Percentiles rank a stretch among this genome's conserved stretches.
Evolutionary conservation across 1,140 invertebrate genomes (phyloP).

Genomic region (Drosophila pseudoobscura): DNA sequence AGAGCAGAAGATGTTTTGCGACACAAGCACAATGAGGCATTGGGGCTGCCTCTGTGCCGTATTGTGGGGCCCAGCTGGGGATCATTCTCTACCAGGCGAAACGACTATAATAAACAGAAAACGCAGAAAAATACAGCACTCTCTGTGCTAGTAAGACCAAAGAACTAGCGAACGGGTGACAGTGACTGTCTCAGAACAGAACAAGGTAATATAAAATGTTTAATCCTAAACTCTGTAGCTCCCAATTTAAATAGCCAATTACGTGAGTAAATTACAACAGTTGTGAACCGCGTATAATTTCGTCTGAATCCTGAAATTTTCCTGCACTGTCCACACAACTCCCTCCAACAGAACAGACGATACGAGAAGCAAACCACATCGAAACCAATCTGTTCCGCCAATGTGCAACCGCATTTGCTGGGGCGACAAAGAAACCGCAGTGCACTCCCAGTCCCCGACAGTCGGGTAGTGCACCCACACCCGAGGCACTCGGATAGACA

Average conservation of each 20-base stretch:
- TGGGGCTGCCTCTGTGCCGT: background rate
- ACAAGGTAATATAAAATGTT: too few species aligned
- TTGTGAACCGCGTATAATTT: constrained; percentile 2
- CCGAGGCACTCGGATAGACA: constrained; percentile 18
- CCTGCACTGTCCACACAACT: background rate
- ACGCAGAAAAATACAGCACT: too few species aligned
- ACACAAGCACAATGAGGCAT: constrained; percentile 18
- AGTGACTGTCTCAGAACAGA: too few species aligned
- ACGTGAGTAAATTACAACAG: background rate
- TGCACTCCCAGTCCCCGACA: constrained; percentile 10
- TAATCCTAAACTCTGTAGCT: too few species aligned
- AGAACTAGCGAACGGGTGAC: too few species aligned
- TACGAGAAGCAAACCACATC: constrained; percentile 30
- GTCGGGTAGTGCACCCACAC: constrained; percentile 8
- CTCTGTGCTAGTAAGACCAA: too few species aligned
- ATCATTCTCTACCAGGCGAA: constrained; percentile 34
- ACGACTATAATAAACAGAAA: constrained; percentile 31
- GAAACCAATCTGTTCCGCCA: constrained; percentile 63
- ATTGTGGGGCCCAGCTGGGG: constrained; percentile 18
- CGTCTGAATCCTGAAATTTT: background rate
- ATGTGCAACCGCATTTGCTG: constrained; percentile 57
- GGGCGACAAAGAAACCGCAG: constrained; percentile 59
- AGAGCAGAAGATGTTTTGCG: constrained; percentile 44
- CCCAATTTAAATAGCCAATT: background rate
- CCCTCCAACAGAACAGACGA: constrained; percentile 6